phyloP scores from a whole-genome alignment of 2,113 vertebrate species.

The Odocoileus hemionus region DNA sequence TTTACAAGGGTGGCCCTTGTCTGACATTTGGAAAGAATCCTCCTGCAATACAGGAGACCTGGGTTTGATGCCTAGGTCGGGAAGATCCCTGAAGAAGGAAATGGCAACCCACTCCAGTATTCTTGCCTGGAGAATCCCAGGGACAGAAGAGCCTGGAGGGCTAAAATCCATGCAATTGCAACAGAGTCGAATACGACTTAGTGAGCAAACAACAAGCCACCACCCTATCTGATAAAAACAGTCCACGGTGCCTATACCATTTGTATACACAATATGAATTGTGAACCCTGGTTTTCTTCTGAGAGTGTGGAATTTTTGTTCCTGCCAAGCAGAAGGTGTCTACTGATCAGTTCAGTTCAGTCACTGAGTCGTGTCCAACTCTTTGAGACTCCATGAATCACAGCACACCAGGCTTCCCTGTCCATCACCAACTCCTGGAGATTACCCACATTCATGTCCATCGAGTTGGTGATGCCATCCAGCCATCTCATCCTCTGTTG shows the following conservation, averaged over 20 bases:
- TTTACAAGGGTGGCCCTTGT: neutral
- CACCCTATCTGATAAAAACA: neutral
- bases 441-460: too few relatives aligned
- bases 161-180: neutral
- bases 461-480: too few relatives aligned
- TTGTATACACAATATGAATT: neutral
- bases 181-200: neutral
- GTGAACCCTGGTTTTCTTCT: neutral
- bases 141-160: fast-evolving
- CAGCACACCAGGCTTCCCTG: too few relatives aligned
- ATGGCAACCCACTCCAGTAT: neutral
- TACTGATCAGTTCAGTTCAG: too few relatives aligned
- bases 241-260: neutral
- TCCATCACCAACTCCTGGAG: too few relatives aligned
- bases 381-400: too few relatives aligned
- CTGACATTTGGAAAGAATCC: neutral
- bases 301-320: neutral
- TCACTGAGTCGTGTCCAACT: too few relatives aligned
- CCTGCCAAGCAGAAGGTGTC: neutral
- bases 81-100: neutral
- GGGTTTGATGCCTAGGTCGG: neutral
- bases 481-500: too few relatives aligned
- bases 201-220: neutral
- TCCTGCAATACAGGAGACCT: neutral
- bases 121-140: neutral